Base-by-base conservation (phyloP, 1,140 invertebrate genomes). In the Glossosoma conforme region DNA sequence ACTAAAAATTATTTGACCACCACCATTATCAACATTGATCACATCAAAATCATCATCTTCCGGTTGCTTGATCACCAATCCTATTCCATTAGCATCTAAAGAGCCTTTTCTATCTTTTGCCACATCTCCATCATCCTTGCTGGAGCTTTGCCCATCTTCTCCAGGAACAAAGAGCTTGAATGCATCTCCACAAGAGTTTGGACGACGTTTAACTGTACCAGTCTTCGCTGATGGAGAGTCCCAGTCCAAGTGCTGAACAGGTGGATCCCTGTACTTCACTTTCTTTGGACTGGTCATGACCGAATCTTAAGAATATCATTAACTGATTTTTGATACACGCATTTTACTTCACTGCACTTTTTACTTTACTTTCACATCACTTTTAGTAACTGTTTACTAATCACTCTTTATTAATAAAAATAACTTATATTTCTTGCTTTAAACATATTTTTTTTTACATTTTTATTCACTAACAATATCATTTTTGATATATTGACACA, bases 161-260 rank as follows among this genome's bases (percentile, higher is more conserved):
- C 35, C 22, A 33, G 28, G 19, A 15, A 42, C 22, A 4, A 22
- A 14, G 13, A 48, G 18, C 35, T 49, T 35, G 10, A 38, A 13
- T 40, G 40, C 15, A 10, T 52, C 35, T 37, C 69, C 68, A 51
- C 68, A 75, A n/a, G 79, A 82, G 11, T 69, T 69, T 28, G 78
- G 75, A 49, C 81, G 67, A 52, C 79, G 68, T 59, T 81, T 82
- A 1, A 84, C 80, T 0, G 81, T 84, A 5, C 81, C 81, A 2
- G 81, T 84, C 54, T 77, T 76, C 1, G 75, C 63, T n/a, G 79
- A 82, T n/a, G 80, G 79, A 5, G 80, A 82, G 60, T 84, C 81
- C 81, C 81, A 84, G 49, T 84, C 81, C 49, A 82, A 66, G 57
- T 69, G 71, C 58, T 67, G 68, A 36, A 67, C 54, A 32, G 60